These are phyloP conservation scores for Vandiemenella viatica DNA, from an alignment of 2,888 invertebrate species.

Conservation along the genomic window DNA sequence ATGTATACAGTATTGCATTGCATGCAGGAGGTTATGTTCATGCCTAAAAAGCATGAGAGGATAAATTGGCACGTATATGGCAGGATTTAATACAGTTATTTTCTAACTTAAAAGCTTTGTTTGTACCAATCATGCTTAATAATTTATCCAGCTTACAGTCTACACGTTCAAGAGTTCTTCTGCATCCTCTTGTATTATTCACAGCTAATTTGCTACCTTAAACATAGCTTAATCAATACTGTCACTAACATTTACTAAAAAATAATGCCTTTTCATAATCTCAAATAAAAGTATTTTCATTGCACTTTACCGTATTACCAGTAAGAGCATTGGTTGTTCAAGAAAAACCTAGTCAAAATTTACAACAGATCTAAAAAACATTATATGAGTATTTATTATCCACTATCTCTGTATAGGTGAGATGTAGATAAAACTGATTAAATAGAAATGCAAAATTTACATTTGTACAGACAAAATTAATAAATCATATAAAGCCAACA, in stretches of 20 bases:
- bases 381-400: slow-evolving; percentile 10
- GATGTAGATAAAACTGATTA: slow-evolving; percentile 10
- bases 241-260: slow-evolving; percentile 14
- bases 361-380: neutral
- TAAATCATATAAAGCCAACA: neutral
- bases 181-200: no score
- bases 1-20: slow-evolving; percentile 8
- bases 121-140: slow-evolving; percentile 1
- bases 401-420: slow-evolving; percentile 13
- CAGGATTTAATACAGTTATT: slow-evolving; percentile 8
- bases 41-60: slow-evolving; percentile 4
- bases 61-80: slow-evolving; percentile 15
- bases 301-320: no score
- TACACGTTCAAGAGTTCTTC: no score
- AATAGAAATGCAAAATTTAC: neutral
- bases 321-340: neutral
- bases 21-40: slow-evolving; percentile 6
- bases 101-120: slow-evolving; percentile 1
- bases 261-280: slow-evolving; percentile 13
- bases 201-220: neutral
- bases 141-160: neutral
- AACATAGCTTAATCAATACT: slow-evolving; percentile 7
- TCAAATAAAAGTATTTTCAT: neutral
- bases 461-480: neutral
- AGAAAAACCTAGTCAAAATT: neutral